phyloP scores from a whole-genome alignment of 2,797 vertebrate species.

The Sebastes taczanowskii region DNA sequence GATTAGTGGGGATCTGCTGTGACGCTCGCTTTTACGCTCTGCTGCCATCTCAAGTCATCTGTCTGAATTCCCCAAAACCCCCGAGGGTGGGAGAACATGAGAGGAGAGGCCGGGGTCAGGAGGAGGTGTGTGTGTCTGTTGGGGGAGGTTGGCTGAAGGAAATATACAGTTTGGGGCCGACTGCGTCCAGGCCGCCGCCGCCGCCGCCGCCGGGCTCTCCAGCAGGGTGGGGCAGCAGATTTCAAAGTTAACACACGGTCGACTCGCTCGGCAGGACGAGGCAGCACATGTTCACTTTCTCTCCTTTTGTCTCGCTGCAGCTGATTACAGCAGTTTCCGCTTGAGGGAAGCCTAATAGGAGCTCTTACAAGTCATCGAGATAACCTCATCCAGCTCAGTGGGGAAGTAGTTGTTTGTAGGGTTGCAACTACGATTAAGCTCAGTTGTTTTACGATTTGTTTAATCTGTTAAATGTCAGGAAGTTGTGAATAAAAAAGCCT shows the following conservation, averaged over 20 bases:
- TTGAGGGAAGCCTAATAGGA: background rate
- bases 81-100: slow-evolving; percentile 56
- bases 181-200: slow-evolving; percentile 11
- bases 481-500: background rate
- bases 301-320: slow-evolving; percentile 41
- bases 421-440: background rate
- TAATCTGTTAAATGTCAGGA: background rate
- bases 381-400: slow-evolving; percentile 14
- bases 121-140: slow-evolving; percentile 59
- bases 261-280: slow-evolving; percentile 43
- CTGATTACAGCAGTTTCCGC: slow-evolving; percentile 47
- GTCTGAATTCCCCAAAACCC: slow-evolving; percentile 71
- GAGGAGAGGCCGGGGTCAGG: slow-evolving; percentile 47
- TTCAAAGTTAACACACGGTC: slow-evolving; percentile 50
- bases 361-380: background rate
- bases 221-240: slow-evolving; percentile 67
- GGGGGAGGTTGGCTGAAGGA: slow-evolving; percentile 24
- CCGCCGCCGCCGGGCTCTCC: background rate
- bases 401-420: background rate
- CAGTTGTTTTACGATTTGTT: background rate
- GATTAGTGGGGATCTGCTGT: slow-evolving; percentile 69
- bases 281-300: slow-evolving; percentile 64
- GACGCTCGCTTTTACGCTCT: slow-evolving; percentile 58
- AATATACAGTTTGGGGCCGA: slow-evolving; percentile 31
- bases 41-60: slow-evolving; percentile 70